Percentiles rank a stretch among this genome's conserved stretches.
Conservation (phyloP, 1,140 invertebrate species). For the Drosophila nikananu region DNA sequence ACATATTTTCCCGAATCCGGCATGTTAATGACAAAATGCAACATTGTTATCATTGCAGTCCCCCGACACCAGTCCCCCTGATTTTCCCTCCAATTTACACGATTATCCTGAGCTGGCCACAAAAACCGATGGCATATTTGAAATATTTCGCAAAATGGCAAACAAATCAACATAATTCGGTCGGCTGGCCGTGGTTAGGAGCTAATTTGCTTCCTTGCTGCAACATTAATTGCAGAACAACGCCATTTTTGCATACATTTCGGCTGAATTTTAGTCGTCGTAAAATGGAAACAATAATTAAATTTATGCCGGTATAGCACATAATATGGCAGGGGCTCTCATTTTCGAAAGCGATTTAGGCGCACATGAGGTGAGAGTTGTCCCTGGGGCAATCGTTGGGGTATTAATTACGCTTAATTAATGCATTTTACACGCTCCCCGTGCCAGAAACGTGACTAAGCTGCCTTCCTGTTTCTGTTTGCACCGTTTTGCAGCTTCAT, state of each 20-base stretch:
- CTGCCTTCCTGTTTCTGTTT: conserved; percentile 9
- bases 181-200: conserved; percentile 36
- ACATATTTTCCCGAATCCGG: conserved; percentile 7
- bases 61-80: not conserved
- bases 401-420: conserved; percentile 68
- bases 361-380: conserved; percentile 16
- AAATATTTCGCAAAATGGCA: conserved; percentile 52
- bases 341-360: conserved; percentile 4
- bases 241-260: conserved; percentile 25
- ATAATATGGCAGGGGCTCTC: conserved; percentile 5
- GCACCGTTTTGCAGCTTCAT: conserved; percentile 46
- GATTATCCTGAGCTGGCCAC: not conserved
- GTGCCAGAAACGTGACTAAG: conserved; percentile 23
- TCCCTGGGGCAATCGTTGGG: conserved; percentile 31
- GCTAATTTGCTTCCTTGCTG: conserved; percentile 53
- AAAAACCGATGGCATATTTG: conserved; percentile 34
- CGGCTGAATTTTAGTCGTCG: not conserved
- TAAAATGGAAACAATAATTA: conserved; percentile 35
- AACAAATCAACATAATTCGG: conserved; percentile 71
- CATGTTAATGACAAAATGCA: conserved; percentile 43
- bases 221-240: conserved; percentile 17
- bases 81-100: not conserved
- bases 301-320: conserved; percentile 6
- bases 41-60: conserved; percentile 23
- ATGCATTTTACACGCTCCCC: conserved; percentile 56